Percentiles rank a stretch among this genome's conserved stretches.
phyloP scores from a whole-genome alignment of 2,888 invertebrate species.

The Eilema griseolum region DNA sequence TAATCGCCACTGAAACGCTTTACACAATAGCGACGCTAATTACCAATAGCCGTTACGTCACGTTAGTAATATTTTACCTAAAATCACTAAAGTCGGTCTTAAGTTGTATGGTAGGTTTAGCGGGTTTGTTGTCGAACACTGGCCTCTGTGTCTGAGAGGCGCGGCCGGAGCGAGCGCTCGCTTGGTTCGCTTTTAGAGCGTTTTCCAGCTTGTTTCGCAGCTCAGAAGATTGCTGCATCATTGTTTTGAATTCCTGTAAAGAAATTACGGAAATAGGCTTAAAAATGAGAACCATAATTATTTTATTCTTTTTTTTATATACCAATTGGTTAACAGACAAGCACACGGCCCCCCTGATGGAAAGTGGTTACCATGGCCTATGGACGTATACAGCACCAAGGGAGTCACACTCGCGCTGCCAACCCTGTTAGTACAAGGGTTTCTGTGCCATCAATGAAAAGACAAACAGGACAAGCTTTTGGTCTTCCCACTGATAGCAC shows the following conservation, averaged over 20 bases:
- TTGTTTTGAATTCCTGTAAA: constrained; percentile 93
- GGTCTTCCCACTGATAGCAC: too few species aligned
- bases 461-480: too few species aligned
- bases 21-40: constrained; percentile 5
- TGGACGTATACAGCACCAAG: too few species aligned
- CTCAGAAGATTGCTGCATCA: constrained; percentile 94
- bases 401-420: too few species aligned
- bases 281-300: background rate
- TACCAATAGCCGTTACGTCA: background rate
- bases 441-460: too few species aligned
- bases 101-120: constrained; percentile 93
- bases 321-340: too few species aligned
- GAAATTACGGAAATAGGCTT: background rate
- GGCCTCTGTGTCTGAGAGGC: constrained; percentile 61
- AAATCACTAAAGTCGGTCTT: constrained; percentile 98
- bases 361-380: too few species aligned
- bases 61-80: constrained; percentile 79
- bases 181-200: constrained; percentile 92
- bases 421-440: too few species aligned
- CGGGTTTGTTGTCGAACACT: constrained; percentile 68
- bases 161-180: constrained; percentile 68
- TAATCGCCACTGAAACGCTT: background rate
- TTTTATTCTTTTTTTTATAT: too few species aligned
- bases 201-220: constrained; percentile 94
- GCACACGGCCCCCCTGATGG: too few species aligned